These are phyloP conservation scores for Cephalopterus ornatus DNA, from an alignment of 2,113 vertebrate genomes.

Conservation along the genomic window DNA sequence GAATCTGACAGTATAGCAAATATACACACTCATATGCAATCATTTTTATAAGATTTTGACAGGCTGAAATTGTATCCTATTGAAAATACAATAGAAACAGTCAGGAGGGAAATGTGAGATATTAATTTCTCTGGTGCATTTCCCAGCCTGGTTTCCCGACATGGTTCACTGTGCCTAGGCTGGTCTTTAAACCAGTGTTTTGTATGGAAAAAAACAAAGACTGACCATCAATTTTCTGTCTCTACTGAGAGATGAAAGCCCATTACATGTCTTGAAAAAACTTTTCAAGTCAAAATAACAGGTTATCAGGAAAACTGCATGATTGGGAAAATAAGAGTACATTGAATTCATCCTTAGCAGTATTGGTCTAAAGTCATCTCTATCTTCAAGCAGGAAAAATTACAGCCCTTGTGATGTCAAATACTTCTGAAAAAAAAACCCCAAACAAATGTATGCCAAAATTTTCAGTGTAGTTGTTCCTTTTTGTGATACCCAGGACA, in stretches of 20 bases:
- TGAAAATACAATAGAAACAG: background rate
- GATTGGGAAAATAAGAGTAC: background rate
- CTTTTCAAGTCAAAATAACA: background rate
- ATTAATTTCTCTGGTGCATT: background rate
- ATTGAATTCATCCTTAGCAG: background rate
- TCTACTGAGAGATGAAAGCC: background rate
- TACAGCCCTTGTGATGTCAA: background rate
- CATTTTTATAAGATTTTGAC: background rate
- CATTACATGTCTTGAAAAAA: background rate
- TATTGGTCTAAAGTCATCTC: background rate
- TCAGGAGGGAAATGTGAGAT: background rate
- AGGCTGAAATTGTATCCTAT: background rate
- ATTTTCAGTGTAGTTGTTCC: background rate
- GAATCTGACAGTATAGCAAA: background rate
- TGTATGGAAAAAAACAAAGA: background rate
- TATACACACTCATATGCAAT: background rate
- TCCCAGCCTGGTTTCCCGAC: background rate
- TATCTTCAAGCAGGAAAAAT: background rate
- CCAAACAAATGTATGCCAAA: background rate
- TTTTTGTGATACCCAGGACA: background rate
- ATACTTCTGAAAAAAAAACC: background rate
- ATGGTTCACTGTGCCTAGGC: background rate
- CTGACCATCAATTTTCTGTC: background rate
- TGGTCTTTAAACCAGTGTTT: background rate
- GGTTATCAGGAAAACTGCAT: background rate